A percentile compares a stretch with the other conserved stretches of the same genome.
phyloP scores from a whole-genome alignment of 2,888 invertebrate genomes.

The Spodoptera exigua region DNA sequence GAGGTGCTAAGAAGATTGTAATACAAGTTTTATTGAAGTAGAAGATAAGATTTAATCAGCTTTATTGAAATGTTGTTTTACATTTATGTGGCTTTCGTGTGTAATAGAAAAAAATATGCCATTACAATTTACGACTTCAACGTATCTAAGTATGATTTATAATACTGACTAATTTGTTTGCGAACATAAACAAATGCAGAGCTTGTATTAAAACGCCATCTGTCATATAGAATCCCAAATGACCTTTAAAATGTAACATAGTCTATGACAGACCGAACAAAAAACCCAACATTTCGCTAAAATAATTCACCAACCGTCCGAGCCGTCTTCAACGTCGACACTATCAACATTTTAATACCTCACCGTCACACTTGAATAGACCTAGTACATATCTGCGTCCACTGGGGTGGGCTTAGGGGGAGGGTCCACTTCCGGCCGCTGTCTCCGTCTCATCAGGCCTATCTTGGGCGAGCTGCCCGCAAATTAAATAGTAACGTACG shows the following conservation, averaged over 20 bases:
- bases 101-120: no score
- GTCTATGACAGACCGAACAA: slow-evolving; percentile 11
- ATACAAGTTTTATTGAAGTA: neutral
- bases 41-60: no score
- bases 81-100: no score
- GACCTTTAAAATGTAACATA: no score
- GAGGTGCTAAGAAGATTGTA: neutral
- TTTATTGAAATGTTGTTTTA: no score
- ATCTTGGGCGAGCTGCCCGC: slow-evolving; percentile 83
- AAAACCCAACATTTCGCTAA: slow-evolving; percentile 23
- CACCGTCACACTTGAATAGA: slow-evolving; percentile 78
- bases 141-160: no score
- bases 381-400: slow-evolving; percentile 75
- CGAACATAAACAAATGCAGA: no score
- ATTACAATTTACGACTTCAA: no score
- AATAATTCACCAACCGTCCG: slow-evolving; percentile 48
- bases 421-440: slow-evolving; percentile 80
- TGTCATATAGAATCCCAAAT: no score
- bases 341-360: slow-evolving; percentile 70
- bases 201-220: no score
- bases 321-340: slow-evolving; percentile 57
- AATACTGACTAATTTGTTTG: no score
- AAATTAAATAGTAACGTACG: slow-evolving; percentile 84
- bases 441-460: slow-evolving; percentile 87
- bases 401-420: slow-evolving; percentile 64